Base-by-base conservation (phyloP, 1,140 invertebrate species). In the Brachionus paranguensis region DNA sequence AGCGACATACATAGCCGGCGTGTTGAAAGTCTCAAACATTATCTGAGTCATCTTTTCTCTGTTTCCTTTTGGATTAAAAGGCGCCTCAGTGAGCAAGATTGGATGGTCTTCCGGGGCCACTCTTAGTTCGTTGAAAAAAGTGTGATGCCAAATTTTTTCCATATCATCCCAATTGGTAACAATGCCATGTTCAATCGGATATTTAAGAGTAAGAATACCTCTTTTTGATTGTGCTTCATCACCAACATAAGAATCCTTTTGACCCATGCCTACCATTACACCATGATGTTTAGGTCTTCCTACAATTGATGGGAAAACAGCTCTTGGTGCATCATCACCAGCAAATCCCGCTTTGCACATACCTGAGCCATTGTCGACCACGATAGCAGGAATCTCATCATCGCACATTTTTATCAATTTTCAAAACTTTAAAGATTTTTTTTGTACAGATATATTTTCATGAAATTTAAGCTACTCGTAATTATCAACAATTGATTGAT, bases 261-360 rank as follows among this genome's bases (percentile, higher is more conserved):
- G 95, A 86, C 95, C 95, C 95, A 96, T 96, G 89, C 95, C 95
- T 85, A 96, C 95, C 95, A 96, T 96, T 85, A 96, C 94, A 86
- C 93, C 93, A 91, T 92, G 87, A 87, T 95, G 94, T 86, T 94
- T 91, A 60, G 94, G 94, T 85, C 94, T 92, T 64, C 93, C 93
- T 78, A 94, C 94, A 89, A 95, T 95, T 64, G 94, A 94, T 55
- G 94, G 94, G 90, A 95, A 95, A 85, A 95, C 94, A 88, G 94
- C 94, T 86, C 94, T 91, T 50, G 94, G 94, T 78, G 94, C 94
- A 91, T 95, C 94, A 89, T 95, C 94, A 86, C 94, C 94, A 85
- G 94, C 94, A 89, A 96, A 95, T 85, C 94, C 94, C 88, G 94
- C 94, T 88, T 95, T 95, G 91, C 94, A 95, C 94, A 95, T 95